Evolutionary conservation across 2,888 invertebrate species (phyloP), one percentile per base, ranked within the genome.

Genomic region (Adineta ricciae): DNA sequence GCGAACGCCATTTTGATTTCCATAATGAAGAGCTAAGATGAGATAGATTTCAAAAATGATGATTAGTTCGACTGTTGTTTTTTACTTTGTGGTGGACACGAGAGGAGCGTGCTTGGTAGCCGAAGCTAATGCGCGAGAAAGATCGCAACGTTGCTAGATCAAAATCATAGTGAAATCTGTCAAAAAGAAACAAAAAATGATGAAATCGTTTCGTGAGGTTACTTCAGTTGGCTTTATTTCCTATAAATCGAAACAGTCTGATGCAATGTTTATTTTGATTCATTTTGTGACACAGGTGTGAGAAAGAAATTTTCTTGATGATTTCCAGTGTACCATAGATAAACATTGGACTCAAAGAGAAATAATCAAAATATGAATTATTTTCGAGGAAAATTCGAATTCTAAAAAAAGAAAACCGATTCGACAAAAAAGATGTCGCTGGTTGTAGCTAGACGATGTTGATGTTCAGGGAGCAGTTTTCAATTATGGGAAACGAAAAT

Each of bases 231-330:
- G 2, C 64, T 0, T 32, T 32, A 14, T 16, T 32, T 64, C 64
- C 64, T 64, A 27, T 16, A 4, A 32, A 27, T 0, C 27, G 2
- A 14, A 64, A 27, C 32, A 64, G 16, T 9, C 11, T 64, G 64
- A 64, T 64, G 64, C 64, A 64, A 64, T 64, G 64, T 64, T 64
- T 64, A 16, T 64, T 64, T 32, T 64, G 64, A 64, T 64, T 64
- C 64, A 64, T 64, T 27, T n/a, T 27, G 32, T 64, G 64, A 64
- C 27, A 64, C 64, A 64, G 2, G 16, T 27, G 16, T 32, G 64
- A 64, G 64, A 64, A 64, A 64, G 64, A 64, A 27, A 27, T 56
- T 56, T 56, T 64, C 11, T 64, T 32, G 27, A 21, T 27, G 2
- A 14, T 64, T 27, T 64, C 27, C 11, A 32, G 19, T 32, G 19